Evolutionary conservation across 2,888 invertebrate genomes (phyloP).

Genomic region (Theristus sp.): DNA sequence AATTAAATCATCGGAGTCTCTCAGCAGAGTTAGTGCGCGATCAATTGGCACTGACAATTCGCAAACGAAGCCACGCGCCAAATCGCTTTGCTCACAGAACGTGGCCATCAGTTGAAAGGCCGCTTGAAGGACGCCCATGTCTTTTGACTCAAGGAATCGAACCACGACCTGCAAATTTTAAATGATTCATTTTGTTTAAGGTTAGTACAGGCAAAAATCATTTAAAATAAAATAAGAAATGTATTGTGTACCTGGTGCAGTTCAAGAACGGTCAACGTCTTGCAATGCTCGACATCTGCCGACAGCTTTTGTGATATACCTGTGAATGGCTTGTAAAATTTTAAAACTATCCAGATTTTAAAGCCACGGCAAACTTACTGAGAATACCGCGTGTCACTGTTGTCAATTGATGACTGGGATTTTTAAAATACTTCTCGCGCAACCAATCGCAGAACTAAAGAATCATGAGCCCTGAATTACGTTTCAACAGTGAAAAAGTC

Average conservation of each 20-base stretch:
- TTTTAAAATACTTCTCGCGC: neutral
- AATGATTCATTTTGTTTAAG: too few species aligned
- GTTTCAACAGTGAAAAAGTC: neutral
- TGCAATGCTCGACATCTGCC: neutral
- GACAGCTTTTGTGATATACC: neutral
- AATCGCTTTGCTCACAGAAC: neutral
- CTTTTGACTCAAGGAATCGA: too few species aligned
- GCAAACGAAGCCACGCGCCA: neutral
- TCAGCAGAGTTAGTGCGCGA: constrained; percentile 12
- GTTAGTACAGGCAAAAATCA: too few species aligned
- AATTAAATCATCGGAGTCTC: constrained; percentile 14
- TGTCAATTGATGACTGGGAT: neutral
- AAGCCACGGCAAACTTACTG: neutral
- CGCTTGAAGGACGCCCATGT: constrained; percentile 3
- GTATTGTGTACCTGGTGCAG: neutral
- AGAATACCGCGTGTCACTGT: neutral
- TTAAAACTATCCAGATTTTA: neutral
- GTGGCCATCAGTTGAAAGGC: neutral
- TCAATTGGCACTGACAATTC: constrained; percentile 12
- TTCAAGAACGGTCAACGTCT: neutral
- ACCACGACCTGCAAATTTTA: too few species aligned
- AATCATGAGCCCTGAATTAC: too few species aligned
- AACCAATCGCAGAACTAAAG: neutral
- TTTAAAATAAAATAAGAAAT: too few species aligned
- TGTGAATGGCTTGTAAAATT: too few species aligned